A percentile compares a stretch with the other conserved stretches of the same genome.
These are phyloP conservation scores for Trichonephila clavipes DNA, from an alignment of 1,140 invertebrate genomes.

Conservation along the genomic window DNA sequence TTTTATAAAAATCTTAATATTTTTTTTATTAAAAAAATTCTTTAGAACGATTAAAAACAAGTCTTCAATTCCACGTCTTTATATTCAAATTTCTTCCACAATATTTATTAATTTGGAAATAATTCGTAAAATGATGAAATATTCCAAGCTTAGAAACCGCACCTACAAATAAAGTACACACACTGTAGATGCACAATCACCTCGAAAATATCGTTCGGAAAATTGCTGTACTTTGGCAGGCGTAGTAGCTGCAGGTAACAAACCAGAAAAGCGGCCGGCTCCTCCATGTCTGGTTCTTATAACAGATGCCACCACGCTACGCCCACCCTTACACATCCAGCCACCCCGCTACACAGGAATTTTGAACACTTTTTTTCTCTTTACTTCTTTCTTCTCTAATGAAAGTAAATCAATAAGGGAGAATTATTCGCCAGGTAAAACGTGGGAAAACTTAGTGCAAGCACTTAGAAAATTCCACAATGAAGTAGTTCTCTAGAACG, in stretches of 20 bases:
- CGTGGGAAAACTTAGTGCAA: background rate
- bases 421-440: background rate
- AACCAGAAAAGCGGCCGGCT: constrained; percentile 44
- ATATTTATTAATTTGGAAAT: no score
- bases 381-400: background rate
- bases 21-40: no score
- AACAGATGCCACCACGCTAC: constrained; percentile 38
- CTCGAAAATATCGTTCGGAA: background rate
- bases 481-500: no score
- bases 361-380: background rate
- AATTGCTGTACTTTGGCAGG: background rate
- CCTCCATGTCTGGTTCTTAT: constrained; percentile 33
- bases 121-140: background rate
- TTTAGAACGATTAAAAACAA: no score
- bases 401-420: constrained; percentile 5
- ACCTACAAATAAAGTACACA: background rate
- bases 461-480: no score
- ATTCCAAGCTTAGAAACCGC: background rate
- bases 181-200: background rate
- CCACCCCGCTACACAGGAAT: constrained; percentile 24
- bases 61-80: no score
- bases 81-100: no score
- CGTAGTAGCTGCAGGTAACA: constrained; percentile 11
- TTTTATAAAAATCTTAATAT: no score
- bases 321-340: constrained; percentile 11